Base-by-base conservation (phyloP, 1,140 invertebrate species). In the Zaprionus lachaisei region DNA sequence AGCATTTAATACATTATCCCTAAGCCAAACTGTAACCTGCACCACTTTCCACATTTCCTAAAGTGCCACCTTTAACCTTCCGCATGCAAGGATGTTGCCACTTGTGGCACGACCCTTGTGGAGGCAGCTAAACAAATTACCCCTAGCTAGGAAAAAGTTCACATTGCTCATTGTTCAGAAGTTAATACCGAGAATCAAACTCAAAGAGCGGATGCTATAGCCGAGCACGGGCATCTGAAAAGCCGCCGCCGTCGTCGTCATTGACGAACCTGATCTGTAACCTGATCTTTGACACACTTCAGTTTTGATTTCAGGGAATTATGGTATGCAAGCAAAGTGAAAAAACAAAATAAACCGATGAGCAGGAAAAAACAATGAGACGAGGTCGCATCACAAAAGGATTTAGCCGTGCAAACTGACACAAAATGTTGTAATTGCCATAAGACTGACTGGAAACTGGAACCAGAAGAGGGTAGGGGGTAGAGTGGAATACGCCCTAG, bases 181-280 rank as follows among this genome's bases (percentile, higher is more conserved):
- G 89, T 91, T 91, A 91, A 91, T 91, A 82, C 89, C 77, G 89
- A 91, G 89, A 91, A 91, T 91, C 89, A 91, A 91, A 77, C 89
- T 83, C 71, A 76, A 89, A 71, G 20, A 68, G 81, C 81, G 84
- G 84, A 84, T 79, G 79, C 73, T 14, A 38, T 66, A 56, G 56
- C 26, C 61, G 28, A 72, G 7, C 15, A 47, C 41, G 41, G 57
- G 83, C 81, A 85, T 90, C 85, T 80, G 68, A 89, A 69, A 61
- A 54, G 84, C 78, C 72, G 80, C 62, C 65, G 54, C 37, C 41
- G 41, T 31, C 72, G 80, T 17, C 15, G 41, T 47, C 7, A 17
- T 44, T 20, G 17, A 31, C 24, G 26, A n/a, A 37, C 64, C 74
- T 65, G 24, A 47, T 20, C 41, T 75, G 89, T 87, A 91, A 91